Evolutionary conservation across 2,113 vertebrate species (phyloP), one percentile per base, ranked within the genome.

Genomic region (Bombycilla garrulus): DNA sequence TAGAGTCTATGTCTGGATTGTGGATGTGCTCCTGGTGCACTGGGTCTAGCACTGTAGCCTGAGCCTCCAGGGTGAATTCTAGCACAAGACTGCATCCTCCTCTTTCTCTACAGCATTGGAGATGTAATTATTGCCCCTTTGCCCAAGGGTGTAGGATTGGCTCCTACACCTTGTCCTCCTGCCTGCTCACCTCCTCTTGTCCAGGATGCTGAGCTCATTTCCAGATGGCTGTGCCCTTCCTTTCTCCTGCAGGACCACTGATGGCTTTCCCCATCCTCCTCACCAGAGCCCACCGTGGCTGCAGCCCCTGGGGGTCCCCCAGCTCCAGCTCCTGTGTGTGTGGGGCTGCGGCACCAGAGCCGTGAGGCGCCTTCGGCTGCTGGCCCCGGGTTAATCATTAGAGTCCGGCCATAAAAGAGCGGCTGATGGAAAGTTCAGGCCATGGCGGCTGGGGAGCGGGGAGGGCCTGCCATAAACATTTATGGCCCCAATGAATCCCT

Each of bases 361-460:
- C 0, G 2, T 23, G 74, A 47, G 57, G 69, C 40, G 14, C 64
- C 92, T 74, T 29, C 5, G 0, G 17, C 91, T 23, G 18, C 94
- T 81, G 57, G 86, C 45, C 72, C 57, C 0, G 5, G 87, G 97
- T 98, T 98, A 98, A 98, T 98, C 71, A 98, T 98, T 98, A 97
- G 90, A 96, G 83, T 23, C n/a, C 9, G 0, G 71, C 79, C 96
- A 97, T 98, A 97, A 98, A 98, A 86, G 80, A 18, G 9, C 92
- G 81, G 92, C 96, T 97, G 97, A 98, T 97, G 98, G 98, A 98
- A 98, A 98, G 96, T 97, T 97, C 97, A 94, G 86, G 91, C 97
- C 21, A 86, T 81, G 87, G 84, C 25, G 88, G 83, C 88, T 83
- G 83, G 60, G 83, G 83, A 82, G 81, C 6, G 1, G 66, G 67